Base-by-base conservation (phyloP, 1,140 invertebrate species). In the Tetranychus urticae region DNA sequence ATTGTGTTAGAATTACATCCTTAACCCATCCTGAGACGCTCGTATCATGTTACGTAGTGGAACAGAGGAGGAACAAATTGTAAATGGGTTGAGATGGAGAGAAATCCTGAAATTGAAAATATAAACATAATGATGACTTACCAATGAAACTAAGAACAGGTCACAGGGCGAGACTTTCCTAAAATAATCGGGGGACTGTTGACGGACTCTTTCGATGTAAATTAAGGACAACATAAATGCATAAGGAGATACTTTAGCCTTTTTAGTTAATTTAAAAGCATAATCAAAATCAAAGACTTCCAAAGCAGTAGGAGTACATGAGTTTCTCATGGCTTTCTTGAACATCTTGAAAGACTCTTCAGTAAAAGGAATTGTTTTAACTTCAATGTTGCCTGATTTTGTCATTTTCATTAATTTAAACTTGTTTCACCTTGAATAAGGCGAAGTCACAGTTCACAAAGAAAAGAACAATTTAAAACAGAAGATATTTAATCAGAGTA, bases 101-200 rank as follows among this genome's bases (percentile, higher is more conserved):
- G 23, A 23, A 23, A 23, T 23, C 23, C 23, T 23, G 23, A 23
- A 23, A 23, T 23, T 23, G 23, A 23, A 23, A 23, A 23, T 23
- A 23, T 23, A 23, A 23, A 23, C 23, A 23, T 23, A 23, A 23
- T 23, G 23, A 23, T 23, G 50, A 64, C 69, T 69, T 79, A 92
- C 89, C 80, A 93, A 76, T 61, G 89, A 90, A 59, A 93, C 82
- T 56, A 94, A 77, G 71, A 94, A 94, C 13, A 94, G 77, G 70
- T 93, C 85, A 56, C 86, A 85, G 33, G 89, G 86, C 34, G 84
- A 81, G 37, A 86, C 80, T 70, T 78, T 75, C 67, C 81, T 77
- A 36, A 91, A 73, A 74, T 91, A 93, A 61, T 84, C 81, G 1
- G 85, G 81, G 74, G 90, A 88, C 65, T 78, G 79, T 57, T 75